phyloP scores from a whole-genome alignment of 2,888 invertebrate species.

The Pollenia angustigena region DNA sequence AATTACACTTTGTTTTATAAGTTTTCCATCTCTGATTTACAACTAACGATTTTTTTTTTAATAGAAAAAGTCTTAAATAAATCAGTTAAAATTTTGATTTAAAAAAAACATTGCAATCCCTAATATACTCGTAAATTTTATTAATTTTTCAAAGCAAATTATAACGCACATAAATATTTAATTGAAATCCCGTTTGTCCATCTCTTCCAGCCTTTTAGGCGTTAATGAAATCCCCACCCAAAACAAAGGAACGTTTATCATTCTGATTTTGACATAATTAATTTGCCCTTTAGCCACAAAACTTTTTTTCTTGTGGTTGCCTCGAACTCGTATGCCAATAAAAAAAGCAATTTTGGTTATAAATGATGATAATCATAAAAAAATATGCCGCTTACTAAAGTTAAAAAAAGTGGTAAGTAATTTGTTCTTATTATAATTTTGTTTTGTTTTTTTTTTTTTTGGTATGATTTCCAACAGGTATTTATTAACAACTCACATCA shows the following conservation, averaged over 20 bases:
- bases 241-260: slow-evolving; percentile 18
- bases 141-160: not conserved
- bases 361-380: slow-evolving; percentile 9
- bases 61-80: no score
- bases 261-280: slow-evolving; percentile 58
- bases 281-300: slow-evolving; percentile 53
- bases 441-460: not conserved
- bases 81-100: no score
- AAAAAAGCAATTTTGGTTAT: not conserved
- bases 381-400: not conserved
- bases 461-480: slow-evolving; percentile 67
- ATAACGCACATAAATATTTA: not conserved
- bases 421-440: slow-evolving; percentile 33
- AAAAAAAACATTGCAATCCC: no score
- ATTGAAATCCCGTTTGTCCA: slow-evolving; percentile 39
- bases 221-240: not conserved
- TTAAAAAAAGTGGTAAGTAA: slow-evolving; percentile 21
- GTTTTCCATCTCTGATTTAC: no score
- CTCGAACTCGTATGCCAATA: not conserved
- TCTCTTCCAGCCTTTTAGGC: not conserved
- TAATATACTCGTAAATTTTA: no score
- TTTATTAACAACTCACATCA: slow-evolving; percentile 31
- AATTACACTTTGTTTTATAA: no score
- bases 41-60: no score
- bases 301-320: slow-evolving; percentile 8